Conservation (phyloP, 2,113 vertebrate species). For the Polypterus bichir region DNA sequence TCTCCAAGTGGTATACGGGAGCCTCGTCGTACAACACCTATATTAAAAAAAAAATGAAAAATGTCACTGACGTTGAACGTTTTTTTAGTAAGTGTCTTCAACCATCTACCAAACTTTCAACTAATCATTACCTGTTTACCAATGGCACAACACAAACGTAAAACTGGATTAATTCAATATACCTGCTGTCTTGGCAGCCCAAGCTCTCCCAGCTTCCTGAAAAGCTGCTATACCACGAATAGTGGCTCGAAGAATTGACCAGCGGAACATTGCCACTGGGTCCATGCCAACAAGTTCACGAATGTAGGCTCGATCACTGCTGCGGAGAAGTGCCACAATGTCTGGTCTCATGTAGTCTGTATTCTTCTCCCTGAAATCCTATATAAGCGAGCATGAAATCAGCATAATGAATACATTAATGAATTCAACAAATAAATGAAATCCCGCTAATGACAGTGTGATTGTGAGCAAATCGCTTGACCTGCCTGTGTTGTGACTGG, state of each 20-base stretch:
- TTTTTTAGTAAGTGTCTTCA: too few relatives aligned
- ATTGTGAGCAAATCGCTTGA: too few relatives aligned
- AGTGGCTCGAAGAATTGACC: conserved; percentile 78
- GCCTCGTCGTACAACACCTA: conserved; percentile 60
- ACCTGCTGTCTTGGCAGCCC: conserved; percentile 67
- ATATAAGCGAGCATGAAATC: neutral
- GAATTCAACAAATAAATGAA: too few relatives aligned
- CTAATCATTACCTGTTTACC: too few relatives aligned
- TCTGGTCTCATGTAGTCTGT: conserved; percentile 96
- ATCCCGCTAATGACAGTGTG: too few relatives aligned
- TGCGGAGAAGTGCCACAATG: conserved; percentile 82
- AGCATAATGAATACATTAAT: too few relatives aligned
- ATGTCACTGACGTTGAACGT: neutral
- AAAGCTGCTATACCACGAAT: conserved; percentile 75
- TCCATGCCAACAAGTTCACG: conserved; percentile 92
- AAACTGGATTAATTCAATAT: neutral
- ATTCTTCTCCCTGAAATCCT: conserved; percentile 98
- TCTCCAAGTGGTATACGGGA: conserved; percentile 65
- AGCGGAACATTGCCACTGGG: conserved; percentile 90
- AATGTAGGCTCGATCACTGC: conserved; percentile 80
- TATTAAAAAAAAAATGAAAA: conserved; percentile 14
- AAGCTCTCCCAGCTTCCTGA: conserved; percentile 62
- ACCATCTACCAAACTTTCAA: neutral
- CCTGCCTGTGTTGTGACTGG: too few relatives aligned
- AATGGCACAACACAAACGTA: too few relatives aligned